phyloP scores from a whole-genome alignment of 1,140 invertebrate species.

The Carposina sasakii region DNA sequence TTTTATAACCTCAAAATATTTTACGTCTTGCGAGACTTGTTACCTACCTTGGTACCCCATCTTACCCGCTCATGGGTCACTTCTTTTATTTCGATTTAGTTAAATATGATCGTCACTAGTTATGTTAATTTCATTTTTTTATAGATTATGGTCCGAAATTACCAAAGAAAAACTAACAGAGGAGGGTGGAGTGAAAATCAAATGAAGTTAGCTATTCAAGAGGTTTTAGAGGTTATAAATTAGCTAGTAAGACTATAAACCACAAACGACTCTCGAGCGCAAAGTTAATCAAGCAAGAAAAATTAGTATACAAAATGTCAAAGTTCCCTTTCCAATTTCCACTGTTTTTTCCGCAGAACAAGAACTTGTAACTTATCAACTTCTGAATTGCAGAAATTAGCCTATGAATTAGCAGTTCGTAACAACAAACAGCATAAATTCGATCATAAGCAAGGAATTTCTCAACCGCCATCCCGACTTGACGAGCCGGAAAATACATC shows the following conservation, averaged over 20 bases:
- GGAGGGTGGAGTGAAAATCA: neutral
- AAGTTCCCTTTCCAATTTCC: constrained; percentile 2
- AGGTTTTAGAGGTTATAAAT: constrained; percentile 8
- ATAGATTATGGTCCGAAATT: neutral
- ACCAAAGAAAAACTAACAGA: neutral
- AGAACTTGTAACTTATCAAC: constrained; percentile 15
- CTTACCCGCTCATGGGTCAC: neutral
- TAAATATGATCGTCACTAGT: too few relatives aligned
- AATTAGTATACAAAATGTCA: neutral
- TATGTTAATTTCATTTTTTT: neutral
- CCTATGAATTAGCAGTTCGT: constrained; percentile 7
- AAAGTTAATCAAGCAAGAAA: constrained; percentile 10
- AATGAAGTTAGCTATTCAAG: neutral
- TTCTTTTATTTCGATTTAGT: too few relatives aligned
- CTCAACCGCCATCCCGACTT: constrained; percentile 34
- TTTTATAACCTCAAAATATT: too few relatives aligned
- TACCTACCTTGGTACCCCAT: neutral
- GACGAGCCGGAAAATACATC: constrained; percentile 25
- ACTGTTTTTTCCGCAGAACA: neutral
- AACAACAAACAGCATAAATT: neutral
- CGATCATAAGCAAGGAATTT: constrained; percentile 24
- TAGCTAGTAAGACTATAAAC: constrained; percentile 11
- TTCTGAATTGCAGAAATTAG: neutral
- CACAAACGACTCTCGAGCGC: constrained; percentile 18
- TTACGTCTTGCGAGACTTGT: too few relatives aligned